Evolutionary conservation across 37 sponge, comb jelly and placozoan genomes (phyloP), one percentile per base, ranked within the genome.

Genomic region (Tethya wilhelma): DNA sequence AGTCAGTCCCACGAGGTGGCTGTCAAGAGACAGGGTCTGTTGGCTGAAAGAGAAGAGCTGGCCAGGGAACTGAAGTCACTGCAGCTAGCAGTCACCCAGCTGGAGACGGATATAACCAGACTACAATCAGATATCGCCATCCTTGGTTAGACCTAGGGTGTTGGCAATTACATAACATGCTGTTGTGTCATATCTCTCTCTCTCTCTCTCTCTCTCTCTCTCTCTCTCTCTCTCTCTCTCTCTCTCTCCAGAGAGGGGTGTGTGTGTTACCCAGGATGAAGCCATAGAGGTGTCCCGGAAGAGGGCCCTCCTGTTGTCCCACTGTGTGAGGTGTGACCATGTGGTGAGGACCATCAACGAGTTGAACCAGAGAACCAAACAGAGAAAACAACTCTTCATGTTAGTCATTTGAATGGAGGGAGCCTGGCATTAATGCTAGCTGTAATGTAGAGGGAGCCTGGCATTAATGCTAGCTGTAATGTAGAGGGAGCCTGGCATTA

Each of bases 21-120:
- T 42, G 28, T 38, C 20, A 67, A 78, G 41, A 37, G 33, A 38
- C 71, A 19, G 1, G 37, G 59, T 38, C 22, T 69, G 23, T 20
- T 46, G 30, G 59, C 33, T 5, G 43, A 60, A 44, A 65, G 49
- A 36, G n/a, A 6, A 11, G 55, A 71, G 63, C 66, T 86, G 1
- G 42, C 7, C 6, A 31, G 39, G n/a, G 86, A 86, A 41, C 42
- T 77, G 34, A 38, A 12, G 71, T 86, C 86, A 36, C 65, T 79
- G 38, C 53, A 40, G 14, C 19, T 79, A 34, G 86, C 86, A 1
- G 74, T 79, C 30, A 28, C 59, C 8, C 86, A 86, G 32, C 14
- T 79, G 56, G 42, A 62, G 33, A 44, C 23, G n/a, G 79, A 86
- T 71, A 38, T 72, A 19, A 19, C 64, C 6, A 80, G 71, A 5